Base-by-base conservation (phyloP, 2,797 vertebrate genomes). In the Sebastes oblongus region DNA sequence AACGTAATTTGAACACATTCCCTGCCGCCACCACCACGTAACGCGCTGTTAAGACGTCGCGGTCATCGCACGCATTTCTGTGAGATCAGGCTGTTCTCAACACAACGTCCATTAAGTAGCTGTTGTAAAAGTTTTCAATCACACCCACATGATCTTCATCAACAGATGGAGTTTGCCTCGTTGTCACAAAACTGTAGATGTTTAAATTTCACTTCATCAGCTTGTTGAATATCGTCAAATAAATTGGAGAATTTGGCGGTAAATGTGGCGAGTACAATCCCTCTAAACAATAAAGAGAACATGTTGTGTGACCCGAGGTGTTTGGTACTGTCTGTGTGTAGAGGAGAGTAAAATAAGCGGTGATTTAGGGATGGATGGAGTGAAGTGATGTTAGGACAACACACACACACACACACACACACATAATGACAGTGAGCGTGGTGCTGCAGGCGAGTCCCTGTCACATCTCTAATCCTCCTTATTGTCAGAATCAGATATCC, bases 391-490 rank as follows among this genome's bases (percentile, higher is more conserved):
- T 65, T 72, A 67, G 66, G 54, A 25, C 62, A 60, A 61, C n/a
- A 61, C 29, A 71, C 59, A 74, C 62, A 46, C 78, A 70, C 59
- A 73, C 62, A 72, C 62, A 74, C 8, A 70, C 59, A 74, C 62
- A 73, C 46, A 75, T 27, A 50, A 36, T 79, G 82, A 68, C 58
- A 83, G 71, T 54, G 81, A 84, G 72, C 54, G 68, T 62, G 72
- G 55, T 8, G 79, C 84, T 85, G 76, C 52, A 77, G 88, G 84
- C 78, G n/a, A 68, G 72, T 69, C 77, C 67, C 77, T 84, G 86
- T 85, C 81, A 89, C 72, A 72, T 78, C 73, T 87, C 72, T 92
- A 91, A 92, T 93, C 89, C 90, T 83, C 30, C 89, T 85, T 75
- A 86, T 89, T 91, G 87, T 84, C 85, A 78, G 55, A 81, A 71